A percentile compares a stretch with the other conserved stretches of the same genome.
phyloP scores from a whole-genome alignment of 1,140 invertebrate genomes.

The Hycleus phaleratus region DNA sequence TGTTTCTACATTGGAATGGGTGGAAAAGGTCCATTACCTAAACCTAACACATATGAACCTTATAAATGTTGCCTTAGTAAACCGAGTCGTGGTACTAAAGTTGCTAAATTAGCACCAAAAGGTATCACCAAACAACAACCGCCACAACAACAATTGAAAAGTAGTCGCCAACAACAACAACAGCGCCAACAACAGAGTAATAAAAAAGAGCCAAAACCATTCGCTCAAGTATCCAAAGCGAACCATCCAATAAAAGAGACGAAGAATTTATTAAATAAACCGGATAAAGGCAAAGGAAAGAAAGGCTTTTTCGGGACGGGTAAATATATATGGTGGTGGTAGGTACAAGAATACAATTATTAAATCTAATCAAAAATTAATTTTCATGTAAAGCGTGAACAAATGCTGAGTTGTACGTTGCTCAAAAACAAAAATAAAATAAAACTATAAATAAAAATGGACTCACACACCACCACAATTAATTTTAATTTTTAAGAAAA shows the following conservation, averaged over 20 bases:
- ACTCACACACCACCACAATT: too few species aligned
- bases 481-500: too few species aligned
- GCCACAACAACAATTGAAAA: slow-evolving; percentile 30
- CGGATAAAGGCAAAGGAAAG: slow-evolving; percentile 57
- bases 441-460: too few species aligned
- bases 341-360: slow-evolving; percentile 19
- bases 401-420: too few species aligned
- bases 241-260: slow-evolving; percentile 35
- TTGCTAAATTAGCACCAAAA: slow-evolving; percentile 52
- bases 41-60: slow-evolving; percentile 65
- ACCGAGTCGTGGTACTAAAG: slow-evolving; percentile 61
- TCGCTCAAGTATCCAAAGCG: slow-evolving; percentile 17
- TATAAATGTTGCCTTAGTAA: slow-evolving; percentile 86
- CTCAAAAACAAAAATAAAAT: too few species aligned
- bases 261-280: slow-evolving; percentile 44
- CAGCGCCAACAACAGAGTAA: slow-evolving; percentile 7
- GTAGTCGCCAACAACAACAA: slow-evolving; percentile 26
- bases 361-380: slow-evolving; percentile 34
- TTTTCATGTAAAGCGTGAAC: slow-evolving; percentile 37
- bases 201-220: slow-evolving; percentile 22
- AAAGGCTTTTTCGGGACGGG: slow-evolving; percentile 75
- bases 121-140: slow-evolving; percentile 25
- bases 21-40: slow-evolving; percentile 70
- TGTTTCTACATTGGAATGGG: slow-evolving; percentile 91
- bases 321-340: slow-evolving; percentile 55